Evolutionary conservation across 1,140 invertebrate genomes (phyloP).

Genomic region (Drosophila chauvacae): DNA sequence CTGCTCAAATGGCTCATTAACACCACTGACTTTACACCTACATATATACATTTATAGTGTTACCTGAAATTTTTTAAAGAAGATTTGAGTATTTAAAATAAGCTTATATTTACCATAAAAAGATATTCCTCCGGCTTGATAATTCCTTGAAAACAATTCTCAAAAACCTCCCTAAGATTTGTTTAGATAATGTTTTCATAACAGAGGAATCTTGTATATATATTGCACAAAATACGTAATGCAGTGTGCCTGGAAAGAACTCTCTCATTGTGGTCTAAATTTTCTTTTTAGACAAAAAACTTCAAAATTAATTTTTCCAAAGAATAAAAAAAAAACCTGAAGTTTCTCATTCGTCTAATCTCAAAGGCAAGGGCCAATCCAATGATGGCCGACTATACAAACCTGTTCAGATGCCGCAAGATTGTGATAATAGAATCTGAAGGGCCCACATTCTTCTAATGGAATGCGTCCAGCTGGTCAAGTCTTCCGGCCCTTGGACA

Average conservation of each 20-base stretch:
- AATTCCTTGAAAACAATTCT: no score
- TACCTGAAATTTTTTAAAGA: no score
- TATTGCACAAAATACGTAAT: background rate
- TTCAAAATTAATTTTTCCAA: background rate
- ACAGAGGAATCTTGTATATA: no score
- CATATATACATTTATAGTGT: no score
- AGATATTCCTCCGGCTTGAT: background rate
- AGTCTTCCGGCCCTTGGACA: background rate
- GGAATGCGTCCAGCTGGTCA: background rate
- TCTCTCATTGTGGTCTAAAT: background rate
- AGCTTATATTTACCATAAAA: background rate
- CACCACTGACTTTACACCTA: background rate
- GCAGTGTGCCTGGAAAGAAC: background rate
- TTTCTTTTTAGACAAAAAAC: background rate
- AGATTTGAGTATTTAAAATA: background rate
- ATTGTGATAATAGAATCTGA: conserved; percentile 48
- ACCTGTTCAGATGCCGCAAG: conserved; percentile 56
- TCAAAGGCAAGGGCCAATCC: background rate
- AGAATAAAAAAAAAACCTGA: background rate
- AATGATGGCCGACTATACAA: conserved; percentile 58
- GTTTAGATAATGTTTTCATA: no score
- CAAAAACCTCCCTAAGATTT: no score
- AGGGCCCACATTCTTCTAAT: background rate
- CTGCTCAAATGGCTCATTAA: conserved; percentile 14
- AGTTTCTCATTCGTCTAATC: background rate